A percentile compares a stretch with the other conserved stretches of the same genome.
Evolutionary conservation across 2,113 vertebrate genomes (phyloP).

Genomic region (Platycercus adscitus): DNA sequence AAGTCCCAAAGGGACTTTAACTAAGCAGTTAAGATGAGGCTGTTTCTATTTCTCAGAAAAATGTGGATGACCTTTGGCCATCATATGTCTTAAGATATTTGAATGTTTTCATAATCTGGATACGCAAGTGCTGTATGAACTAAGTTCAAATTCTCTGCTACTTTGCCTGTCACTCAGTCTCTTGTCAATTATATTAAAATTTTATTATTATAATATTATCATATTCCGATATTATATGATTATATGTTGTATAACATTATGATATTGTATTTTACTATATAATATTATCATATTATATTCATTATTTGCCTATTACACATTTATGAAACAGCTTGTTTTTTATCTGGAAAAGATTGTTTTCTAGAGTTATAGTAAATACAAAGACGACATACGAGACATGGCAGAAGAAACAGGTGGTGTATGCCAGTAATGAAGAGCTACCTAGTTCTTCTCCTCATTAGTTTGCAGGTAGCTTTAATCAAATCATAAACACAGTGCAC

Average conservation of each 20-base stretch:
- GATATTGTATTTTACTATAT: neutral
- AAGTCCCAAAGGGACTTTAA: neutral
- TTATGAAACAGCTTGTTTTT: neutral
- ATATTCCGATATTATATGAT: neutral
- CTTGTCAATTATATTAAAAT: neutral
- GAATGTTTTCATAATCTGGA: neutral
- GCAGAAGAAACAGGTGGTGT: neutral
- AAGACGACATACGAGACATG: neutral
- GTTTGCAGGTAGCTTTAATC: neutral
- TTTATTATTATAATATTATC: neutral
- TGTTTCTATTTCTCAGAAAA: neutral
- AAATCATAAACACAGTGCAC: neutral
- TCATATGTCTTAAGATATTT: neutral
- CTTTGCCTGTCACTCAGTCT: neutral
- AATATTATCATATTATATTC: neutral
- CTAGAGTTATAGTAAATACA: neutral
- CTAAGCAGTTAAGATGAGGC: neutral
- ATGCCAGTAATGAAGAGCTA: neutral
- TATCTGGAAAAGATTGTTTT: neutral
- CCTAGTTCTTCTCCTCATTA: neutral
- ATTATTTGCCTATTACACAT: neutral
- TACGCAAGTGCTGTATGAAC: neutral
- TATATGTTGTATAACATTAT: neutral
- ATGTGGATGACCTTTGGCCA: neutral
- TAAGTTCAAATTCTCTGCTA: neutral